phyloP scores from a whole-genome alignment of 2,113 vertebrate genomes.

The Monarcha castaneiventris region DNA sequence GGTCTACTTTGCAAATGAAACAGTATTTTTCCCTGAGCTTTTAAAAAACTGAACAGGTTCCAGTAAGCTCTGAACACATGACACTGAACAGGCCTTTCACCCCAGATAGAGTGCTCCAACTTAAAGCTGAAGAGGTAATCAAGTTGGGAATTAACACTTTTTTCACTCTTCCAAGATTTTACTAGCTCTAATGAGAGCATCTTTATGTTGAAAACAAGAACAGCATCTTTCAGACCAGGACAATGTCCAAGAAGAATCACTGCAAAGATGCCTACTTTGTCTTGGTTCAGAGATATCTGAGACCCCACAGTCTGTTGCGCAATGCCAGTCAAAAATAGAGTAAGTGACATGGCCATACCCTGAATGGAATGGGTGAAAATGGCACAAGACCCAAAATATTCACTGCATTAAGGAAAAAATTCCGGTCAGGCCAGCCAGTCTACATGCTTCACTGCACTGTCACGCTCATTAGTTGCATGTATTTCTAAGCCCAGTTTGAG shows the following conservation, averaged over 20 bases:
- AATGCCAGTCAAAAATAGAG: background rate
- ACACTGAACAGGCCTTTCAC: too few species aligned
- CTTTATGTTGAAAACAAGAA: background rate
- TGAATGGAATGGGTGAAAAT: background rate
- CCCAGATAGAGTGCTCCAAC: too few species aligned
- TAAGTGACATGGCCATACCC: background rate
- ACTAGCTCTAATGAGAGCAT: background rate
- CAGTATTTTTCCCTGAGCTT: too few species aligned
- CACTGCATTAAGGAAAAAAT: background rate
- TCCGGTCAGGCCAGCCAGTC: background rate
- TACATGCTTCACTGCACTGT: background rate
- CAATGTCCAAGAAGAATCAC: background rate
- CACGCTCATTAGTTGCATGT: background rate
- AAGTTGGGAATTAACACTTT: background rate
- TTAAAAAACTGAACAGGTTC: too few species aligned
- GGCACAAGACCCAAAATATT: background rate
- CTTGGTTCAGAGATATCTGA: background rate
- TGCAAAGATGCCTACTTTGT: background rate
- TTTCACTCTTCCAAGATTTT: slow-evolving; percentile 1
- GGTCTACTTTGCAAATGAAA: background rate
- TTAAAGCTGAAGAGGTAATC: background rate
- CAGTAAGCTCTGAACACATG: too few species aligned
- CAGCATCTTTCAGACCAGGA: background rate
- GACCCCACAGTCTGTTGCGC: rapidly evolving
- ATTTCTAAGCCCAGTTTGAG: background rate